Evolutionary conservation across 1,140 invertebrate species (phyloP), one percentile per base, ranked within the genome.

Genomic region (Camponotus pennsylvanicus): DNA sequence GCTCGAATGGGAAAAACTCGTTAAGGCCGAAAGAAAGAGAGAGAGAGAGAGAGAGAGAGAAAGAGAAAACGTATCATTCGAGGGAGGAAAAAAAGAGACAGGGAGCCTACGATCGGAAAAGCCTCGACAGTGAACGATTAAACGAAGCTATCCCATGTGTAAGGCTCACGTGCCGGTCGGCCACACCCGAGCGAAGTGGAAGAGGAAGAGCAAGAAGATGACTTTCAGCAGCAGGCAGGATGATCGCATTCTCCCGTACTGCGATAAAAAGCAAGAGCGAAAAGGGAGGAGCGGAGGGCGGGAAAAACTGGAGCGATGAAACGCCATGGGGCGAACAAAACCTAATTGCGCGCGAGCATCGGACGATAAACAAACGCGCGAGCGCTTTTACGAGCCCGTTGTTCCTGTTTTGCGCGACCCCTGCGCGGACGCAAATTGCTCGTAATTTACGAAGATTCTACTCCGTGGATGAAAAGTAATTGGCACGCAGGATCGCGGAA

Each of bases 1-100:
- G 70, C 73, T 75, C 42, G 75, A 89, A 82, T 86, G 57, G 52
- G 77, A 84, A 89, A 89, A 89, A 89, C 76, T 86, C 71, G 88
- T 85, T 82, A 89, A 86, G 59, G 61, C 40, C 75, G 75, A 71
- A 27, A 64, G 45, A 55, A 61, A 40, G 27, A 34, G 32, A 11
- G 27, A 63, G 37, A 40, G 6, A 6, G 1, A 40, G 37, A 34
- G 34, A 55, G 3, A 55, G 37, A 34, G 37, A 34, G 34, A 55
- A 1, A 55, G 37, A 34, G 18, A 21, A 21, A 21, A 21, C 21
- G 0, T 27, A 27, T 27, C 27, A 27, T 27, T 27, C 27, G 27
- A 27, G 27, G 27, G 27, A 27, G 27, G 27, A 40, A 11, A 42
- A 21, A 45, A 8, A 3, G 59, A 32, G n/a, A 9, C 8, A 27